These are phyloP conservation scores for Oncorhynchus keta DNA, from an alignment of 2,113 vertebrate genomes.

Conservation along the genomic window DNA sequence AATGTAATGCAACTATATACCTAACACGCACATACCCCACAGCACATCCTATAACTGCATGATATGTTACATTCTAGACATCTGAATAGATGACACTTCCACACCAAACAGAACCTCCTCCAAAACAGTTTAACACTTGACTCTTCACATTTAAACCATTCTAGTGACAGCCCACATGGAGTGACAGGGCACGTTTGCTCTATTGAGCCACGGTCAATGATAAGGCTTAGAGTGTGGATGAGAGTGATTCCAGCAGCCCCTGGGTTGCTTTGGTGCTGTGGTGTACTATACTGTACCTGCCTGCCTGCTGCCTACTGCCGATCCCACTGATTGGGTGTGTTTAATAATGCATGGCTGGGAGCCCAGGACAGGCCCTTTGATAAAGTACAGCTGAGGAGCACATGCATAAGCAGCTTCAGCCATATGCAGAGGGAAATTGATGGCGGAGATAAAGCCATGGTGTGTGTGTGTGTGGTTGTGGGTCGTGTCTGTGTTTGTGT, in stretches of 20 bases:
- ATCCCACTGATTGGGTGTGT: slow-evolving; percentile 58
- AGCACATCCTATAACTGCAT: too few species aligned
- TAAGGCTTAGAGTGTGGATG: slow-evolving; percentile 25
- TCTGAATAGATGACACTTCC: background rate
- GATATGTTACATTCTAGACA: too few species aligned
- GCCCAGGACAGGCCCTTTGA: slow-evolving; percentile 75
- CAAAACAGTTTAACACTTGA: too few species aligned
- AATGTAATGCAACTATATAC: background rate
- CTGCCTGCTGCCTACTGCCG: slow-evolving; percentile 23
- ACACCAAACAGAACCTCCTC: background rate
- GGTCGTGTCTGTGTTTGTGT: slow-evolving; percentile 9
- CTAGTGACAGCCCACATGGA: background rate
- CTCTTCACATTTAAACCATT: background rate
- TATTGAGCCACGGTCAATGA: background rate
- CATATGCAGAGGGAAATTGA: slow-evolving; percentile 80
- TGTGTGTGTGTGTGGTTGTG: slow-evolving; percentile 20
- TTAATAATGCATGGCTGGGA: slow-evolving; percentile 78
- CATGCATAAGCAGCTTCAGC: slow-evolving; percentile 78
- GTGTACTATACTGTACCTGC: slow-evolving; percentile 10
- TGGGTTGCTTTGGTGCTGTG: slow-evolving; percentile 24
- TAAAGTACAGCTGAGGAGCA: slow-evolving; percentile 74
- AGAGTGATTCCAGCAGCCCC: slow-evolving; percentile 28
- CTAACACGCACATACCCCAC: background rate
- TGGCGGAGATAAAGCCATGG: slow-evolving; percentile 71
- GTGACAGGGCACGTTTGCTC: background rate